Evolutionary conservation across 1,140 invertebrate species (phyloP).

Genomic region (Hestina assimilis): DNA sequence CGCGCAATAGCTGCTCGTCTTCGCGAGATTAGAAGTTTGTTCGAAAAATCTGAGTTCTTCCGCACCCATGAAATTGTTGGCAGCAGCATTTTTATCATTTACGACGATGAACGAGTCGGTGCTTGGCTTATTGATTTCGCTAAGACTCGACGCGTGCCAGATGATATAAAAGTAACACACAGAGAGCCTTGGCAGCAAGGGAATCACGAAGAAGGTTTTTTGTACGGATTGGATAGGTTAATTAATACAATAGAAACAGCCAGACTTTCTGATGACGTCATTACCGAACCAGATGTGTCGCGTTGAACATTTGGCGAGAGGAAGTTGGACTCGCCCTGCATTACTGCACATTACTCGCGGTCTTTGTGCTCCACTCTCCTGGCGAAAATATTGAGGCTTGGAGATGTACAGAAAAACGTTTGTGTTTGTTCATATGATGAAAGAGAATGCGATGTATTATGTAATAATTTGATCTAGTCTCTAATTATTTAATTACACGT

Average conservation of each 20-base stretch:
- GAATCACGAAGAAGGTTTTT: conserved; percentile 96
- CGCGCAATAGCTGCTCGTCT: conserved; percentile 86
- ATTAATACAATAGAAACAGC: conserved; percentile 75
- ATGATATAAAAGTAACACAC: conserved; percentile 86
- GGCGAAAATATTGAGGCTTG: conserved; percentile 44
- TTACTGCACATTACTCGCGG: conserved; percentile 54
- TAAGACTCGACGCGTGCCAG: conserved; percentile 89
- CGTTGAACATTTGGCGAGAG: conserved; percentile 56
- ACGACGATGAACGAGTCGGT: conserved; percentile 91
- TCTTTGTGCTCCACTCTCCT: conserved; percentile 35
- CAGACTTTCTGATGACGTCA: conserved; percentile 46
- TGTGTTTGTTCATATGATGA: conserved; percentile 64
- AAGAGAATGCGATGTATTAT: conserved; percentile 59
- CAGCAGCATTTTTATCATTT: conserved; percentile 95
- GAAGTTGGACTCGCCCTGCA: conserved; percentile 59
- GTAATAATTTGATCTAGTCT: conserved; percentile 67
- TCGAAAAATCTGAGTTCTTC: conserved; percentile 94
- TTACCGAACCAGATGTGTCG: conserved; percentile 60
- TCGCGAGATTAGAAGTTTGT: conserved; percentile 85
- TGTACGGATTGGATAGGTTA: conserved; percentile 93
- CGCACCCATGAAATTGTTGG: conserved; percentile 95
- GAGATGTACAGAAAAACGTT: conserved; percentile 63
- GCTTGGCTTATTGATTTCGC: conserved; percentile 98
- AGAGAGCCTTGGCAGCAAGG: conserved; percentile 89
- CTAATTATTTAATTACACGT: conserved; percentile 52